A percentile compares a stretch with the other conserved stretches of the same genome.
Conservation (phyloP, 2,797 vertebrate genomes). For the Muraenolepis orangiensis region DNA sequence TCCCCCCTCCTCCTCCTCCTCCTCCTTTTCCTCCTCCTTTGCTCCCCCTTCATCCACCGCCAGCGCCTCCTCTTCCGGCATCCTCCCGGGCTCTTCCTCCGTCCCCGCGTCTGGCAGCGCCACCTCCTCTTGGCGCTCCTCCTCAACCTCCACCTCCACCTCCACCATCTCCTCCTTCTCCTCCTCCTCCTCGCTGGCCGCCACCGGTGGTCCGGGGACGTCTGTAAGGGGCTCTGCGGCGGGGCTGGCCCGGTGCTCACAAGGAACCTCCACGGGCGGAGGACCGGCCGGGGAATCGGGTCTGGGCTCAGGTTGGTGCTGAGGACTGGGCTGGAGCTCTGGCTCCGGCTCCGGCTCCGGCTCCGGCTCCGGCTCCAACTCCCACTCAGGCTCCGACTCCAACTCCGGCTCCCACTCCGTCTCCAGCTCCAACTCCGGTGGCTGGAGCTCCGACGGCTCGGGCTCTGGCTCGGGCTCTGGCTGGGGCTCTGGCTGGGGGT, state of each 20-base stretch:
- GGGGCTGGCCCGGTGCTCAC: not conserved
- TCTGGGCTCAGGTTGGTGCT: too few relatives aligned
- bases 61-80: conserved; percentile 26
- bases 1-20: conserved; percentile 64
- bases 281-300: conserved; percentile 3
- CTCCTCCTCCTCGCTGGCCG: conserved; percentile 42
- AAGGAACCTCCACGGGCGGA: not conserved
- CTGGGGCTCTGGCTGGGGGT: not conserved
- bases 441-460: not conserved
- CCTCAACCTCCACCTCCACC: conserved; percentile 20
- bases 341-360: conserved; percentile 24
- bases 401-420: conserved; percentile 26
- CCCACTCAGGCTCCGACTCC: conserved; percentile 43
- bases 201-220: conserved; percentile 15
- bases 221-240: conserved; percentile 3
- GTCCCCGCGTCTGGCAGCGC: not conserved
- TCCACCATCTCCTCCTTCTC: conserved; percentile 32
- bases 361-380: conserved; percentile 29
- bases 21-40: conserved; percentile 36
- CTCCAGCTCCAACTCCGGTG: conserved; percentile 17
- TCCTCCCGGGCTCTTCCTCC: not conserved
- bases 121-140: conserved; percentile 21
- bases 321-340: conserved; percentile 15
- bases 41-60: conserved; percentile 45
- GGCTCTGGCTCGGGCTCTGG: not conserved